phyloP scores from a whole-genome alignment of 2,113 vertebrate genomes.

The Sorex fumeus region DNA sequence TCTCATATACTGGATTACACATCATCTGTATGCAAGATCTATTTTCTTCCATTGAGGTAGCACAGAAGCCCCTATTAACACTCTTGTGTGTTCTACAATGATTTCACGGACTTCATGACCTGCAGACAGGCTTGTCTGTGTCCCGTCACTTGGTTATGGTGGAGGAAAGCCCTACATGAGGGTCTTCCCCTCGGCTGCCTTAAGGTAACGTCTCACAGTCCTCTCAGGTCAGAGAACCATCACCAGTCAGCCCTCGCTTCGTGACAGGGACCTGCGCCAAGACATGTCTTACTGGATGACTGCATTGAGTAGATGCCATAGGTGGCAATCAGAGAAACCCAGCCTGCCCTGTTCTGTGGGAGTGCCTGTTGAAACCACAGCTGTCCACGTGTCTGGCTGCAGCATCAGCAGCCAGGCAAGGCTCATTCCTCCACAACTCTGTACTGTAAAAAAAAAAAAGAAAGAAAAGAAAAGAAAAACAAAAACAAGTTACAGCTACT shows the following conservation, averaged over 20 bases:
- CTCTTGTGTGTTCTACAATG: background rate
- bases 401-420: too few relatives aligned
- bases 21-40: background rate
- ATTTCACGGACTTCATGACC: background rate
- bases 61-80: slow-evolving; percentile 8
- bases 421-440: background rate
- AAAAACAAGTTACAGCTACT: background rate
- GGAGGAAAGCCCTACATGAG: background rate
- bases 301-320: background rate
- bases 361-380: too few relatives aligned
- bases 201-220: background rate
- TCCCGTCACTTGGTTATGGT: background rate
- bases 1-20: background rate
- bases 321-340: background rate
- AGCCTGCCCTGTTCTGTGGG: too few relatives aligned
- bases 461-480: background rate
- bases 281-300: background rate
- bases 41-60: background rate
- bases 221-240: background rate
- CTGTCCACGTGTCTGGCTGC: too few relatives aligned
- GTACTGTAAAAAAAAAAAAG: background rate
- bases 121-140: background rate
- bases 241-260: background rate
- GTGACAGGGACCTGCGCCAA: background rate
- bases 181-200: too few relatives aligned